phyloP scores from a whole-genome alignment of 2,797 vertebrate genomes.

The Clarias platycephalus region DNA sequence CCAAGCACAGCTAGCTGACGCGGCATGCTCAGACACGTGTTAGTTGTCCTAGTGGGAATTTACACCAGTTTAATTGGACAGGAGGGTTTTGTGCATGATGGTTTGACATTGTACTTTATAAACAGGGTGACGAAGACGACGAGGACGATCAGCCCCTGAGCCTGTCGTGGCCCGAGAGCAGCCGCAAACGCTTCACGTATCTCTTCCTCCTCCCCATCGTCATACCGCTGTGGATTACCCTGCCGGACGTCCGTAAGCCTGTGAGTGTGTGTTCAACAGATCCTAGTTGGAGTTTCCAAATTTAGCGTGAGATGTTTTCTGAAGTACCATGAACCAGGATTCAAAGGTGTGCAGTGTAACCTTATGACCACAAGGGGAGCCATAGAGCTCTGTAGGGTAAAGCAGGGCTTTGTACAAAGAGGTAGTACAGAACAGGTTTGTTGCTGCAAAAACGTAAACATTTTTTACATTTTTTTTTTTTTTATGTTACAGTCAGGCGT shows the following conservation, averaged over 20 bases:
- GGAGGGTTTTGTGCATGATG: background rate
- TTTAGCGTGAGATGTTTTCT: background rate
- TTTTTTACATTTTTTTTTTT: no score
- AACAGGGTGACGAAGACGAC: constrained; percentile 66
- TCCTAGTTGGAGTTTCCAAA: background rate
- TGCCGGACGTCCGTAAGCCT: constrained; percentile 89
- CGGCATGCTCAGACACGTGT: constrained; percentile 38
- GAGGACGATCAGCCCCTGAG: constrained; percentile 87
- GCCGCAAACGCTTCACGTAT: constrained; percentile 83
- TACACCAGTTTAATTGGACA: constrained; percentile 35
- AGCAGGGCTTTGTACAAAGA: background rate
- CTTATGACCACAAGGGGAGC: background rate
- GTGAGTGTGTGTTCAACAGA: constrained; percentile 69
- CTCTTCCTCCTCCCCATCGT: constrained; percentile 89
- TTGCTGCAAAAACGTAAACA: no score
- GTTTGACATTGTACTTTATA: background rate
- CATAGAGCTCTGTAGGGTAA: background rate
- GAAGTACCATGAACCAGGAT: background rate
- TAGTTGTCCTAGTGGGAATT: constrained; percentile 12
- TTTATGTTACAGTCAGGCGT: background rate
- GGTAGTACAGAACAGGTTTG: background rate
- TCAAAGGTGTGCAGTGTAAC: background rate
- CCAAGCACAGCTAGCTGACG: no score
- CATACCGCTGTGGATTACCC: constrained; percentile 88
- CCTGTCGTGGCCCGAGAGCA: constrained; percentile 84